phyloP scores from a whole-genome alignment of 92 coral and sea anemone species.

The Phymanthus crucifer region DNA sequence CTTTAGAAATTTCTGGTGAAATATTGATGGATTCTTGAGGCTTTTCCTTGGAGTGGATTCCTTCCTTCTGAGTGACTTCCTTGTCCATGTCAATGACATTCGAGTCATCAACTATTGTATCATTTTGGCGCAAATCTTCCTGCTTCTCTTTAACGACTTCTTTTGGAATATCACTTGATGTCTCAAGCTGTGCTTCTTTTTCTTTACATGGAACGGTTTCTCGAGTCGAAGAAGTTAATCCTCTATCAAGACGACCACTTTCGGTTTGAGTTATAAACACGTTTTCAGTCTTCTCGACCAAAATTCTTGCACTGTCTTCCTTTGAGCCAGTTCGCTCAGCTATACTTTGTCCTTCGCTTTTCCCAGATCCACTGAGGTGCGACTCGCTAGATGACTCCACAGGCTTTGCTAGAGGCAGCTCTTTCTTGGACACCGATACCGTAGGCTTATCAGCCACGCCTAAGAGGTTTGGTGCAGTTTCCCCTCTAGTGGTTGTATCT shows the following conservation, averaged over 20 bases:
- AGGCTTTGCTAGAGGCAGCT: background rate
- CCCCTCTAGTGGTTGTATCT: background rate
- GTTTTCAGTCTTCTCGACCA: background rate
- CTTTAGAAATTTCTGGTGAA: background rate
- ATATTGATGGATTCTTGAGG: background rate
- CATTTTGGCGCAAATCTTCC: background rate
- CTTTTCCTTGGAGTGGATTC: background rate
- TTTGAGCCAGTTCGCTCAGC: background rate
- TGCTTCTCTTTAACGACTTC: background rate
- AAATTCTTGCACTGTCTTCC: background rate
- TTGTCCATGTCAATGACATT: background rate
- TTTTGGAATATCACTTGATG: background rate
- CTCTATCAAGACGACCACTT: background rate
- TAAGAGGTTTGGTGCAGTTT: background rate
- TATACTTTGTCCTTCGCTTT: background rate
- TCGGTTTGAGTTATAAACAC: background rate
- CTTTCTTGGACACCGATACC: background rate
- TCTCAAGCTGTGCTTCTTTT: background rate
- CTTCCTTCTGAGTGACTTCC: background rate
- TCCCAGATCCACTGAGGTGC: background rate
- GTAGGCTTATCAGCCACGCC: background rate
- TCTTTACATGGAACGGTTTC: background rate
- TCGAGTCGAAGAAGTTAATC: background rate
- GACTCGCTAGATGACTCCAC: conserved; percentile 1
- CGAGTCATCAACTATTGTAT: background rate